Evolutionary conservation across 2,888 invertebrate genomes (phyloP), one percentile per base, ranked within the genome.

Genomic region (Parnassius orleans): DNA sequence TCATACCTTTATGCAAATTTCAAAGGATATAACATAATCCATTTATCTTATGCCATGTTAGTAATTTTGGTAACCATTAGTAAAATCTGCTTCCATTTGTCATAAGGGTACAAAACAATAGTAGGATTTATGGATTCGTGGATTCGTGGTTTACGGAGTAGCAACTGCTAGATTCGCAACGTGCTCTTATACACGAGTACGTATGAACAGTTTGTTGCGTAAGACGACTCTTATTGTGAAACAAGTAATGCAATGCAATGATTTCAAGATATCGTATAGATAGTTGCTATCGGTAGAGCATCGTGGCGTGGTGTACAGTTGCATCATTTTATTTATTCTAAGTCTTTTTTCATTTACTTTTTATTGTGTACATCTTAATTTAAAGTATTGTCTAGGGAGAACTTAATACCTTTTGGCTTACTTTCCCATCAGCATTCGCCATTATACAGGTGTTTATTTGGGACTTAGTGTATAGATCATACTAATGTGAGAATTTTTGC

Each of bases 121-220:
- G 58, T 56, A 46, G 63, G 68, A 65, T 70, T 69, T 67, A 69
- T 70, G 67, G 54, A 55, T 66, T 55, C 60, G 56, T 70, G 67
- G 54, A 55, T 66, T 55, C 60, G 56, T 43, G 53, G 63, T 63
- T 57, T 60, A 60, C 60, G 42, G 50, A 50, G 51, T 53, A 41
- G 24, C 48, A 55, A 48, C 46, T 33, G 55, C 10, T 48, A 14
- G 14, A 48, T 48, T 48, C 48, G 9, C 14, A 48, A 48, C 10
- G 15, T 48, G 14, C 14, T 48, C 11, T 11, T 14, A 48, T 5
- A 48, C 9, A 57, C 52, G 10, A 52, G 50, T 48, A 57, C 51
- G 10, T 56, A 50, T 46, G 59, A 46, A 51, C 24, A 48, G 19
- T 10, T 15, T 24, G 53, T 43, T 57, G 9, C 50, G 24, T n/a